Evolutionary conservation across 1,140 invertebrate species (phyloP).

Genomic region (Cherax destructor): DNA sequence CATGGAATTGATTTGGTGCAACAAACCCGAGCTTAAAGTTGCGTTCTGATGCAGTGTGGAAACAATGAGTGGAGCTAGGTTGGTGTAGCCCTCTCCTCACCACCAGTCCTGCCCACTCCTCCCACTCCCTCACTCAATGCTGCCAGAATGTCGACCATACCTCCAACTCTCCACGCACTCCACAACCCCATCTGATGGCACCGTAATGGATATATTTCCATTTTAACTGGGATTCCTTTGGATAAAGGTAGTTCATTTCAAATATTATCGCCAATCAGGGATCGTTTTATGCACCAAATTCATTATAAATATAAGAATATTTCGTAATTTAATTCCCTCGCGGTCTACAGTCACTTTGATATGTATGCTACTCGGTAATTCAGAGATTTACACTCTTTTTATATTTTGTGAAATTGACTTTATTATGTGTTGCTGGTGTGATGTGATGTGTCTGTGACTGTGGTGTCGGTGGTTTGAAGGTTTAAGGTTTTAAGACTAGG

Average conservation of each 20-base stretch:
- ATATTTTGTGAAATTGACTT: background rate
- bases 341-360: conserved; percentile 34
- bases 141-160: background rate
- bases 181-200: background rate
- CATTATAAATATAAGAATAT: conserved; percentile 25
- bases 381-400: background rate
- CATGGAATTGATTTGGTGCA: conserved; percentile 30
- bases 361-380: conserved; percentile 21
- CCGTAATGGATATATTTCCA: conserved; percentile 11
- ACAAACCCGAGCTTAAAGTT: conserved; percentile 34
- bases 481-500: no score
- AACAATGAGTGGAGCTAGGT: background rate
- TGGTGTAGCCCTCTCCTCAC: background rate
- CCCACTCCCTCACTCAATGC: background rate
- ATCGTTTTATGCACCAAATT: conserved; percentile 22
- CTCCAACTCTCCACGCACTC: background rate
- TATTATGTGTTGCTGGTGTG: background rate
- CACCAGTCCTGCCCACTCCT: background rate
- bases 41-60: background rate
- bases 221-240: conserved; percentile 20
- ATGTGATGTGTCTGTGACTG: background rate
- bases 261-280: conserved; percentile 36
- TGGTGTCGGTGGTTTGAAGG: no score
- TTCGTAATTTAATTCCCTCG: conserved; percentile 30
- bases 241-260: conserved; percentile 41